Percentiles rank a stretch among this genome's conserved stretches.
Conservation (phyloP, 2,797 vertebrate genomes). For the Amniataba percoides region DNA sequence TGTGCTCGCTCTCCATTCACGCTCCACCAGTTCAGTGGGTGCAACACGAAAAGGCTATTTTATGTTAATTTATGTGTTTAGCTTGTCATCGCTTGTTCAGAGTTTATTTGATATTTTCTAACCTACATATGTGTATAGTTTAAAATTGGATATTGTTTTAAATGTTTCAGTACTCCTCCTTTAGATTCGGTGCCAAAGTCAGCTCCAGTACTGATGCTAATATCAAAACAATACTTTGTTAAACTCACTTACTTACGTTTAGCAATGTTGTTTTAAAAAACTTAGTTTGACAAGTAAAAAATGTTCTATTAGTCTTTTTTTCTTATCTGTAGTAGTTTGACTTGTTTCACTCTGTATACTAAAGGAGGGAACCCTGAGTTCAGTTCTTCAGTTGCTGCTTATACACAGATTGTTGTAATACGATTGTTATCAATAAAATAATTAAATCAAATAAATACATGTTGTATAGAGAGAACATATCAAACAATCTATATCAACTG, state of each 20-base stretch:
- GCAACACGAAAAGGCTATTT: conserved; percentile 31
- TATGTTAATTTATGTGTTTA: conserved; percentile 38
- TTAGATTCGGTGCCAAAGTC: conserved; percentile 2
- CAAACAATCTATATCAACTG: not conserved
- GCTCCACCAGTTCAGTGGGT: conserved; percentile 39
- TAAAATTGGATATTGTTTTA: not conserved
- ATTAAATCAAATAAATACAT: not conserved
- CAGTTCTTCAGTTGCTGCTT: not conserved
- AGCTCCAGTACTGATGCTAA: not conserved
- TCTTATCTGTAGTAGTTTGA: not conserved
- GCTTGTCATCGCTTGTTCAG: conserved; percentile 28
- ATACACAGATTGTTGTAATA: not conserved
- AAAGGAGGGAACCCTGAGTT: not conserved
- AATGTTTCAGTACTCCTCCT: not conserved
- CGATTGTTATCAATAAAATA: not conserved
- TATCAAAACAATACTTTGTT: not conserved
- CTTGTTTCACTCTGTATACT: too few species aligned
- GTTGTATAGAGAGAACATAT: not conserved
- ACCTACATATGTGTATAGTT: not conserved
- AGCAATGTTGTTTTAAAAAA: not conserved
- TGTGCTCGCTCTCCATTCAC: conserved; percentile 53
- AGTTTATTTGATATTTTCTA: not conserved
- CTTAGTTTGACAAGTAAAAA: not conserved
- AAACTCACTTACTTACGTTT: too few species aligned
- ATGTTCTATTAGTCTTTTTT: not conserved